These are phyloP conservation scores for Tetramorium alpestre DNA, from an alignment of 1,140 invertebrate genomes.

Conservation along the genomic window DNA sequence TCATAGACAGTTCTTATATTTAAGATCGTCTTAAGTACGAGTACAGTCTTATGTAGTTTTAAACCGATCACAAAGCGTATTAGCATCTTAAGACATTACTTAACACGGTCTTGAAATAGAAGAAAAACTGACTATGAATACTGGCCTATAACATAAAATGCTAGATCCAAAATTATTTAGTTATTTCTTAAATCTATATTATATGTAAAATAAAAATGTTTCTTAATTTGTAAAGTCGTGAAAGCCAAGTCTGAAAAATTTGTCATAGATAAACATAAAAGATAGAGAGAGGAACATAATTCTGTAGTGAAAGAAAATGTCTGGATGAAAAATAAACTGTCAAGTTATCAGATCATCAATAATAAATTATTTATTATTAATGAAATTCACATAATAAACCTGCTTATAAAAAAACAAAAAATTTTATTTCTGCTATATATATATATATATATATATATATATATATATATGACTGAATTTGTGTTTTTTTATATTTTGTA, in stretches of 20 bases:
- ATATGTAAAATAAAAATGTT: neutral
- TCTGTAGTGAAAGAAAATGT: neutral
- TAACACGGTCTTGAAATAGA: no score
- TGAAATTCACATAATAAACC: neutral
- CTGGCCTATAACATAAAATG: neutral
- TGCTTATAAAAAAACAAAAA: neutral
- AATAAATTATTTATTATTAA: constrained; percentile 7
- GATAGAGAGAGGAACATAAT: neutral
- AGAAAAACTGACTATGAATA: no score
- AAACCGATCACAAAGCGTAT: no score
- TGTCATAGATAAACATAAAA: constrained; percentile 7
- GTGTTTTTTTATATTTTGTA: neutral
- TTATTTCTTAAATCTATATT: constrained; percentile 22
- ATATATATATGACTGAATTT: neutral
- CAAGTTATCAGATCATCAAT: neutral
- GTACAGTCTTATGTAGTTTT: no score
- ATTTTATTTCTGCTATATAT: constrained; percentile 1
- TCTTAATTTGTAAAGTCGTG: neutral
- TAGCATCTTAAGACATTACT: no score
- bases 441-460: neutral
- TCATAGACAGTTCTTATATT: no score
- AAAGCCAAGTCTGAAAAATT: neutral
- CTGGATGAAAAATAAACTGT: neutral
- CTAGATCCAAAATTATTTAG: constrained; percentile 13
- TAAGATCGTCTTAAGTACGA: no score